Evolutionary conservation across 2,888 invertebrate species (phyloP), one percentile per base, ranked within the genome.

Genomic region (Himalopsyche kuldschensis): DNA sequence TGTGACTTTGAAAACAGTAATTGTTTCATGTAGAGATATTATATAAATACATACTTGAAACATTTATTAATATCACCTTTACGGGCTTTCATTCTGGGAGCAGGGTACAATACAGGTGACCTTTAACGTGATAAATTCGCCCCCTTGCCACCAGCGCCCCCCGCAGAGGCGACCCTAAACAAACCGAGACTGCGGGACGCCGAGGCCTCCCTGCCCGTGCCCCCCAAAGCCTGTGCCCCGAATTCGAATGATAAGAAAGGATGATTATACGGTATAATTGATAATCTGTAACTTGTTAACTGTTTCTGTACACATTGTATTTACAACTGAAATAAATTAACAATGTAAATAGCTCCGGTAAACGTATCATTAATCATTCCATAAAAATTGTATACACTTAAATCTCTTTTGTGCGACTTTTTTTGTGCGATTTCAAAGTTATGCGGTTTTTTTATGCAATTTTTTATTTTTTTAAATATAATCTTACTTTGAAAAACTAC

Each of bases 171-270:
- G 85, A 87, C 89, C 90, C 90, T 90, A 90, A 91, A 89, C 91
- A 91, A 85, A 86, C 91, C 89, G 91, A 91, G 91, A 91, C 91
- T 89, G 91, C 91, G 91, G 91, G 90, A 90, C 90, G 90, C 90
- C 91, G 89, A 89, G 27, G 24, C 69, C 41, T 41, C 27, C 89
- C 90, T 89, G 88, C 88, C 88, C 88, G 89, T 88, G 88, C 88
- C 88, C 69, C 78, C 75, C 47, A 46, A 8, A 24, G 15, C 69
- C 69, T 69, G 27, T 69, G 27, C 69, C 69, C 20, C 69, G 24
- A 69, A 69, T 69, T 69, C 24, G 5, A 69, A 24, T 69, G 30
- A 75, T 55, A 79, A 82, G 76, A 75, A 79, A 79, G 30, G 27
- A 69, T 69, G 69, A 69, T 69, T 30, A 69, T 69, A 30, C 27